These are phyloP conservation scores for Elymnias hypermnestra DNA, from an alignment of 1,140 invertebrate genomes.

Conservation along the genomic window DNA sequence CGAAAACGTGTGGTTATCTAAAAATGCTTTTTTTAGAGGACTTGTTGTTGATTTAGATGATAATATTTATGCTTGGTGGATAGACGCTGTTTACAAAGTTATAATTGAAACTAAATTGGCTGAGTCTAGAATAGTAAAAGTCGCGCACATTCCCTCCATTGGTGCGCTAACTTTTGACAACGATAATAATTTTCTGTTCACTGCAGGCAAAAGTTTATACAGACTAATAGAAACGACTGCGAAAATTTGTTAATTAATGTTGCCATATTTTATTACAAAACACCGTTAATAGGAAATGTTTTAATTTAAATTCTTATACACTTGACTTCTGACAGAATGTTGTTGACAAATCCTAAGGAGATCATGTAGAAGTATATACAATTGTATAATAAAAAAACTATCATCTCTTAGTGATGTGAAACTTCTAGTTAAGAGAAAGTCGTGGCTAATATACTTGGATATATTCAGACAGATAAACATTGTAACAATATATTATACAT, in stretches of 20 bases:
- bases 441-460: too few species aligned
- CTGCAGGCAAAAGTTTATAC: slow-evolving; percentile 39
- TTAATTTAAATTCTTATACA: too few species aligned
- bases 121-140: slow-evolving; percentile 36
- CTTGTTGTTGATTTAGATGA: slow-evolving; percentile 48
- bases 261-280: not conserved
- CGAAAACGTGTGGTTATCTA: slow-evolving; percentile 34
- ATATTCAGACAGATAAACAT: too few species aligned
- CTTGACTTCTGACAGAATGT: too few species aligned
- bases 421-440: too few species aligned
- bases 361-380: too few species aligned
- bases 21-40: slow-evolving; percentile 55
- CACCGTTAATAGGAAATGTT: too few species aligned
- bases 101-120: slow-evolving; percentile 32
- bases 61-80: slow-evolving; percentile 52
- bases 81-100: slow-evolving; percentile 60
- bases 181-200: slow-evolving; percentile 55
- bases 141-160: slow-evolving; percentile 38
- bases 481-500: too few species aligned
- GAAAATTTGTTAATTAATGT: slow-evolving; percentile 24
- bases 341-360: too few species aligned
- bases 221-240: slow-evolving; percentile 33
- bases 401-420: too few species aligned
- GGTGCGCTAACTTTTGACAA: slow-evolving; percentile 58
- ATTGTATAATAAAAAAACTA: too few species aligned